phyloP scores from a whole-genome alignment of 23 tunicate species.

The Oikopleura vanhoeffeni region DNA sequence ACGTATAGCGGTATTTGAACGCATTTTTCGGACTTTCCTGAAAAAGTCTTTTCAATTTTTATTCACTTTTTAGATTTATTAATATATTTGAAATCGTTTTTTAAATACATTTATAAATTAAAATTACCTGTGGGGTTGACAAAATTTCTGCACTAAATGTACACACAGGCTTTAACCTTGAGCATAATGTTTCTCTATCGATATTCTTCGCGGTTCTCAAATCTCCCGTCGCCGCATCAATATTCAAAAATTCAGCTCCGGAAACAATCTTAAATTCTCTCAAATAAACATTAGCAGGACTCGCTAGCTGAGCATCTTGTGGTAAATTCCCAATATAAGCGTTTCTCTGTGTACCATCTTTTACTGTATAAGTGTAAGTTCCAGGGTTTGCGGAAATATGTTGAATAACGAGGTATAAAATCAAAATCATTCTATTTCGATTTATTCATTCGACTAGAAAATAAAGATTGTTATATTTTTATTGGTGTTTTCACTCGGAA shows the following conservation, averaged over 20 bases:
- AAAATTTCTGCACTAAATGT: background rate
- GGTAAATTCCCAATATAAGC: conserved; percentile 8
- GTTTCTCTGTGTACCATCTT: background rate
- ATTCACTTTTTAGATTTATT: no score
- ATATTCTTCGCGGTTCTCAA: background rate
- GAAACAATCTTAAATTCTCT: background rate
- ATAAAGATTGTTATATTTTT: background rate
- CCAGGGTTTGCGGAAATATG: background rate
- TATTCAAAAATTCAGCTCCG: background rate
- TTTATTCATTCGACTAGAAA: background rate
- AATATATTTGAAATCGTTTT: no score
- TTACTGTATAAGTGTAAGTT: background rate
- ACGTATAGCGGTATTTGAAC: no score
- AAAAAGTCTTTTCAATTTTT: no score
- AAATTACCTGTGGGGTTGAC: background rate
- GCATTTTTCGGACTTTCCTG: no score
- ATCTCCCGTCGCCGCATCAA: background rate
- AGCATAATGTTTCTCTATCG: background rate
- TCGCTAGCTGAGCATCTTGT: conserved; percentile 1
- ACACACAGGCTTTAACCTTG: background rate
- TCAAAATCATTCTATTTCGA: background rate
- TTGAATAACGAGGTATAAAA: background rate
- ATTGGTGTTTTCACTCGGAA: no score
- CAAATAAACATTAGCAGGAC: background rate
- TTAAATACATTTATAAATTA: no score